Base-by-base conservation (phyloP, 2,888 invertebrate species). In the Drosophila histrio region DNA sequence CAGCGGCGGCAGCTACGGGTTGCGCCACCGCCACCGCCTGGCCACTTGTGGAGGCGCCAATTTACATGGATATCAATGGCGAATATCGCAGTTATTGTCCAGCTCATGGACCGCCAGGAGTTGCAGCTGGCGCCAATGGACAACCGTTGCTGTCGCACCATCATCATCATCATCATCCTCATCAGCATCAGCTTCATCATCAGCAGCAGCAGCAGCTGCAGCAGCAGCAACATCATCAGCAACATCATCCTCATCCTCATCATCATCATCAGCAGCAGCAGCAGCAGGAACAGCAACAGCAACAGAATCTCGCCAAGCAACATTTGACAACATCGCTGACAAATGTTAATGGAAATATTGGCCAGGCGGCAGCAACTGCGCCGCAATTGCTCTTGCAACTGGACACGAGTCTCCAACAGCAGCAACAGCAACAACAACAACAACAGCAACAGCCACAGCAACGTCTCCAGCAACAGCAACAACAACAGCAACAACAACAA, bases 321-420 rank as follows among this genome's bases (percentile, higher is more conserved):
- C 80, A 76, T 73, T 73, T 70, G 69, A 53, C 79, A 54, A 49
- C 70, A 39, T 44, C 78, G 50, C 75, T 79, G 72, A 68, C 85
- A 76, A 84, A 84, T 81, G 77, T 80, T 72, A 83, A 80, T 83
- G 80, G 80, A 70, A 80, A 77, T 64, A 72, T 80, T 41, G 82
- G 63, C 21, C 80, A 79, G 62, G 71, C 78, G 28, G 74, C 72
- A 38, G 74, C 74, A 41, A 56, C 80, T 60, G 61, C 65, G 52
- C 70, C 87, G 41, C 94, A 95, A 64, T 95, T 96, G 74, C 93
- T 95, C 83, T 94, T 96, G 87, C 96, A 96, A 91, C 94, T 96
- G 79, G 94, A 95, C 91, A 94, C 95, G 9, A 96, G 96, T n/a
- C 94, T 96, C 89, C 94, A 85, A 32, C 82, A 81, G 5, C 77